A percentile compares a stretch with the other conserved stretches of the same genome.
Conservation (phyloP, 2,113 vertebrate genomes). For the Podilymbus podiceps region DNA sequence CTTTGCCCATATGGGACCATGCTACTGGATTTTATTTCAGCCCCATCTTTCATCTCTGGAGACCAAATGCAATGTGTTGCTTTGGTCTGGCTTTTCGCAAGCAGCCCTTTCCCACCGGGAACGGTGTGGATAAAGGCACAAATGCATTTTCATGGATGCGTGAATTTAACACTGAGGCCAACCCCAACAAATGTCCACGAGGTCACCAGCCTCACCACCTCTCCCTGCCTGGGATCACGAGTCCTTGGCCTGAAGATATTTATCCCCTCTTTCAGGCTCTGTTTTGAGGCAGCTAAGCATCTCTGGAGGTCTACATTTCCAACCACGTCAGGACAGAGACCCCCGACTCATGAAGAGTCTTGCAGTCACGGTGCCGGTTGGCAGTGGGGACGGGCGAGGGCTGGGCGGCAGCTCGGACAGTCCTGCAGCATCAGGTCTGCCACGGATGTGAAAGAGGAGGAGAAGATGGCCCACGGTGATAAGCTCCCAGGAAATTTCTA, state of each 20-base stretch:
- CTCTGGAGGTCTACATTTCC: background rate
- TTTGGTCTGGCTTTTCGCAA: background rate
- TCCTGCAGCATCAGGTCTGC: background rate
- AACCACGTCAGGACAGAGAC: background rate
- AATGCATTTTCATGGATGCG: background rate
- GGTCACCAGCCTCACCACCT: background rate
- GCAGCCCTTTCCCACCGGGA: background rate
- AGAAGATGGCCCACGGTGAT: constrained; percentile 55
- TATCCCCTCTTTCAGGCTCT: background rate
- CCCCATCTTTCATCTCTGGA: background rate
- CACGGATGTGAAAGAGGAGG: constrained; percentile 40
- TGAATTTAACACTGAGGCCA: background rate
- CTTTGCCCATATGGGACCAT: background rate
- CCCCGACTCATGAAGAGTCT: background rate
- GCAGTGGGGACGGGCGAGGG: background rate
- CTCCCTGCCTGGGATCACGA: background rate
- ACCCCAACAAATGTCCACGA: background rate
- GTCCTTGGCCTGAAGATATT: background rate
- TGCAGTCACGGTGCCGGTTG: accelerated
- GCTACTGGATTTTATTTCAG: constrained; percentile 38
- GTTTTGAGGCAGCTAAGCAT: background rate
- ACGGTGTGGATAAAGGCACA: accelerated
- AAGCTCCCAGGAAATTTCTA: constrained; percentile 54
- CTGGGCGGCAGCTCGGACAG: background rate
- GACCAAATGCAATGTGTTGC: background rate